Conservation (phyloP, 2,888 invertebrate species). For the Calameuta pallipes region DNA sequence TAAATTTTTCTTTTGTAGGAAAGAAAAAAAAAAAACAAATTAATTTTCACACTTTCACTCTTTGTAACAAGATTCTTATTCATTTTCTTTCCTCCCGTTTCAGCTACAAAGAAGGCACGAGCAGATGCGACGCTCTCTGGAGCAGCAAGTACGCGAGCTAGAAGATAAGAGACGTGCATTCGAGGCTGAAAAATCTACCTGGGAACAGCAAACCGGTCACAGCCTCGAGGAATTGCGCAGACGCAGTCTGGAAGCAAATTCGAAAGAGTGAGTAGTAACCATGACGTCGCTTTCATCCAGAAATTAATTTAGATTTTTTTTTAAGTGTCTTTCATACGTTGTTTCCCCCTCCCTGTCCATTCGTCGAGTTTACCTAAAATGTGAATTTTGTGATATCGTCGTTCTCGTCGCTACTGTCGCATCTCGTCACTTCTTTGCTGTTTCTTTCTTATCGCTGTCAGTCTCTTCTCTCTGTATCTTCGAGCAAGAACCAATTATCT, state of each 20-base stretch:
- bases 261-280: slow-evolving; percentile 83
- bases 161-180: slow-evolving; percentile 90
- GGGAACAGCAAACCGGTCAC: slow-evolving; percentile 92
- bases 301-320: too few relatives aligned
- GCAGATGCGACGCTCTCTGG: slow-evolving; percentile 80
- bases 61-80: neutral
- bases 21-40: neutral
- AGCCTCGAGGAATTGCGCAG: slow-evolving; percentile 90
- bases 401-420: too few relatives aligned
- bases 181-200: slow-evolving; percentile 85
- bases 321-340: too few relatives aligned
- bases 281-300: slow-evolving; percentile 4
- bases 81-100: neutral
- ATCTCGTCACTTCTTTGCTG: neutral
- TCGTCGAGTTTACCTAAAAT: too few relatives aligned
- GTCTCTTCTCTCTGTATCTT: too few relatives aligned
- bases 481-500: too few relatives aligned
- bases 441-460: neutral
- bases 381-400: too few relatives aligned
- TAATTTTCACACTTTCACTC: neutral
- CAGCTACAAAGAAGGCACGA: slow-evolving; percentile 90
- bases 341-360: too few relatives aligned
- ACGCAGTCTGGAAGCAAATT: slow-evolving; percentile 88
- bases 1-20: slow-evolving; percentile 18
- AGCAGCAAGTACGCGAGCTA: slow-evolving; percentile 91